Percentiles rank a stretch among this genome's conserved stretches.
phyloP scores from a whole-genome alignment of 2,888 invertebrate genomes.

The Rosalia funebris region DNA sequence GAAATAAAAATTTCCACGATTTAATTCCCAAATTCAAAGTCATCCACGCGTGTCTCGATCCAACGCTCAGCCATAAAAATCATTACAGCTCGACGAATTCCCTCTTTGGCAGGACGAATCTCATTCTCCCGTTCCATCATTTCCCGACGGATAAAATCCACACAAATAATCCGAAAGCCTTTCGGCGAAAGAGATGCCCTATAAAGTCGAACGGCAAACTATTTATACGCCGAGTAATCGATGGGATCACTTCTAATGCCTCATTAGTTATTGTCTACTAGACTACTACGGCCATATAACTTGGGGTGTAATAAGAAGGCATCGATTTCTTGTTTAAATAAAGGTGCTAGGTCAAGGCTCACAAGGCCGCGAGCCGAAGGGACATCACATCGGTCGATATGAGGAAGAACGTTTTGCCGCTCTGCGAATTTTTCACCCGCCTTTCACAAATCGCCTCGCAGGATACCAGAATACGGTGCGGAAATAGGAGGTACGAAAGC shows the following conservation, averaged over 20 bases:
- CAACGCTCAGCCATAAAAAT: background rate
- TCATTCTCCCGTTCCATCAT: background rate
- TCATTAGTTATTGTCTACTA: slow-evolving; percentile 18
- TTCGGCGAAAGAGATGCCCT: background rate
- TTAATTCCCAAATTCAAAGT: background rate
- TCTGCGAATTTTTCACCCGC: too few species aligned
- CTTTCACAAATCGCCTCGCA: too few species aligned
- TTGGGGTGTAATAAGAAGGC: background rate
- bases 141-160: background rate
- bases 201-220: slow-evolving; percentile 1
- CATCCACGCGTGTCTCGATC: background rate
- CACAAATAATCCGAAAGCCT: background rate
- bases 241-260: slow-evolving; percentile 20
- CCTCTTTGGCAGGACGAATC: background rate
- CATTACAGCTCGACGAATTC: background rate
- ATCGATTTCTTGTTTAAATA: background rate
- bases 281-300: background rate
- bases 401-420: slow-evolving; percentile 25
- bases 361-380: slow-evolving; percentile 30
- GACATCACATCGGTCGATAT: slow-evolving; percentile 1
- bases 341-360: slow-evolving; percentile 31
- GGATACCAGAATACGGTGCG: too few species aligned
- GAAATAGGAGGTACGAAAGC: too few species aligned
- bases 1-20: too few species aligned
- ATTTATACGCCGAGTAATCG: slow-evolving; percentile 8